These are phyloP conservation scores for Ptilorrhoa leucosticta DNA, from an alignment of 2,113 vertebrate species.

Conservation along the genomic window DNA sequence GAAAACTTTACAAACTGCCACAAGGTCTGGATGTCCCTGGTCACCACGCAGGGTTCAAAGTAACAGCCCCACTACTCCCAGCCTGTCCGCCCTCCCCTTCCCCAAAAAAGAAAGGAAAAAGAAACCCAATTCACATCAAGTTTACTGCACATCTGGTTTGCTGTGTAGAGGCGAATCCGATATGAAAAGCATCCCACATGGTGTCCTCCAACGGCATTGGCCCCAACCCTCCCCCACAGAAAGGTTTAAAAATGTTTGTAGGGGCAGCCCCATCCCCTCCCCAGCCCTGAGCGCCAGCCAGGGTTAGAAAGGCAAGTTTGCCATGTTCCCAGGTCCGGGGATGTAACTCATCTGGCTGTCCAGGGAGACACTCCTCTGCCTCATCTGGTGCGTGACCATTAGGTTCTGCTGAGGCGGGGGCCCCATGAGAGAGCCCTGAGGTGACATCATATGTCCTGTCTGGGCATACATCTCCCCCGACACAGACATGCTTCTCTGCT, in stretches of 20 bases:
- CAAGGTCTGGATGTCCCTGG: slow-evolving; percentile 70
- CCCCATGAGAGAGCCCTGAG: slow-evolving; percentile 90
- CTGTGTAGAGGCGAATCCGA: slow-evolving; percentile 19
- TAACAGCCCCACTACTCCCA: neutral
- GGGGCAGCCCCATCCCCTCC: neutral
- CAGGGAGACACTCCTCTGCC: slow-evolving; percentile 92
- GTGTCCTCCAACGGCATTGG: slow-evolving; percentile 5
- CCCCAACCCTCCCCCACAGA: neutral
- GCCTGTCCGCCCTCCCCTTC: neutral
- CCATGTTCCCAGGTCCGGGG: slow-evolving; percentile 83
- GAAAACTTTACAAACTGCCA: slow-evolving; percentile 64
- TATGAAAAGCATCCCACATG: slow-evolving; percentile 38
- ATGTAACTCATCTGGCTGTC: slow-evolving; percentile 92
- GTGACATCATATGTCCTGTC: slow-evolving; percentile 86
- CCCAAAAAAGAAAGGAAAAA: slow-evolving; percentile 1
- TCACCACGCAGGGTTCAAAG: slow-evolving; percentile 76
- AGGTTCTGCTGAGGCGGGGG: slow-evolving; percentile 89
- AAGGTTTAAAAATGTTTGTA: neutral
- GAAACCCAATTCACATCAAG: slow-evolving; percentile 53
- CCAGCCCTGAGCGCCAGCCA: neutral
- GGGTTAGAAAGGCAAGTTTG: slow-evolving; percentile 88
- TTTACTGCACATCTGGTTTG: slow-evolving; percentile 57
- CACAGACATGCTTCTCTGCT: slow-evolving; percentile 86
- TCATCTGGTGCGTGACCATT: slow-evolving; percentile 89
- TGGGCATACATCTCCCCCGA: slow-evolving; percentile 89